phyloP scores from a whole-genome alignment of 2,113 vertebrate species.

The Speoplatyrhinus poulsoni region DNA sequence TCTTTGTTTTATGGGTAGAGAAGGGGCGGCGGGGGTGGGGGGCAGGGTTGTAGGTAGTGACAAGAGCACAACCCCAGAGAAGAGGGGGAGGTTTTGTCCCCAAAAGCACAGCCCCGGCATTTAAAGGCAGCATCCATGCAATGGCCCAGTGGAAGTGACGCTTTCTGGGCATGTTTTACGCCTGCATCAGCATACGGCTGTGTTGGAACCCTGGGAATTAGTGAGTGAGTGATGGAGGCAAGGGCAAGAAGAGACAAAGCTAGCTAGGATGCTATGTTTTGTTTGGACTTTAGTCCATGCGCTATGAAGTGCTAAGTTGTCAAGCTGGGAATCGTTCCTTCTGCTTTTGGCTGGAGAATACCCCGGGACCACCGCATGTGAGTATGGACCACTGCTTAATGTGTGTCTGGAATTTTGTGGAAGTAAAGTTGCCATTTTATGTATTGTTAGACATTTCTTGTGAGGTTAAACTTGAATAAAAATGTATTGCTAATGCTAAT shows the following conservation, averaged over 20 bases:
- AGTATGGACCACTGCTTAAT: conserved; percentile 44
- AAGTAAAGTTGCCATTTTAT: conserved; percentile 20
- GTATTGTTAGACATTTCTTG: conserved; percentile 7
- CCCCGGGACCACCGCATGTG: conserved; percentile 42
- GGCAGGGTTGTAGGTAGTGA: not conserved
- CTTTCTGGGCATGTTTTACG: conserved; percentile 66
- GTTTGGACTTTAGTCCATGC: conserved; percentile 63
- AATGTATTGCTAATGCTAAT: too few species aligned
- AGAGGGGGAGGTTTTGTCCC: conserved; percentile 31
- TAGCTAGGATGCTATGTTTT: conserved; percentile 63
- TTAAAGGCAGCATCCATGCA: conserved; percentile 62
- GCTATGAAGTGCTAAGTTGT: conserved; percentile 37
- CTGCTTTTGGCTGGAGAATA: conserved; percentile 22
- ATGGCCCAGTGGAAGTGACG: conserved; percentile 69
- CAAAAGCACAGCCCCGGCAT: conserved; percentile 17
- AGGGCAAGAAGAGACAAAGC: conserved; percentile 29
- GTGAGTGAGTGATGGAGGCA: conserved; percentile 39
- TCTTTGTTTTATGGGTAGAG: conserved; percentile 65
- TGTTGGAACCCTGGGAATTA: conserved; percentile 36
- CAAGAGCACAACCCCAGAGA: conserved; percentile 8
- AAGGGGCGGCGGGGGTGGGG: conserved; percentile 27
- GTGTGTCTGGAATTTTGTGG: conserved; percentile 7
- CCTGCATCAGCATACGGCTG: conserved; percentile 60
- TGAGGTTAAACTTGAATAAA: not conserved
- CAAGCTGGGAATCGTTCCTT: conserved; percentile 39